A percentile compares a stretch with the other conserved stretches of the same genome.
These are phyloP conservation scores for Cinclus cinclus DNA, from an alignment of 2,113 vertebrate species.

Conservation along the genomic window DNA sequence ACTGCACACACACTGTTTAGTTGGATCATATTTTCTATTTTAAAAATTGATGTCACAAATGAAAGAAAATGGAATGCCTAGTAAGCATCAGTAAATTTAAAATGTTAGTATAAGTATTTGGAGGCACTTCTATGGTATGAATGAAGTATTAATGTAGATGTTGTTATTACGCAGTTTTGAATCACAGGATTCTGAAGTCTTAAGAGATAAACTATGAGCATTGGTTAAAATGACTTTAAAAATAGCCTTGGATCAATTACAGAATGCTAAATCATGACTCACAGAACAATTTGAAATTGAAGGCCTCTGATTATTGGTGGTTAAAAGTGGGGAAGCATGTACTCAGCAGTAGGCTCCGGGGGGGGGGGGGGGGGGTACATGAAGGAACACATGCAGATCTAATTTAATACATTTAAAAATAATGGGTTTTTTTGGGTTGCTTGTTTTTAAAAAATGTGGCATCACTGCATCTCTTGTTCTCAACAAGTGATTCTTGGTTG, in stretches of 20 bases:
- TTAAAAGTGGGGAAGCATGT: neutral
- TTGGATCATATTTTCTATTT: neutral
- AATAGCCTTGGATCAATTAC: neutral
- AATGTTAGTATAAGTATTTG: neutral
- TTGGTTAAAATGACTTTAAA: neutral
- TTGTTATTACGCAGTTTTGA: neutral
- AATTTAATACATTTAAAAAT: neutral
- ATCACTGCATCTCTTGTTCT: neutral
- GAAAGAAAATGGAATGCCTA: neutral
- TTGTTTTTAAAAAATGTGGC: neutral
- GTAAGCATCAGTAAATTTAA: neutral
- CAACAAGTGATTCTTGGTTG: neutral
- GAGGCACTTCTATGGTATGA: neutral
- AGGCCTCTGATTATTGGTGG: neutral
- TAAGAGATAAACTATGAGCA: neutral
- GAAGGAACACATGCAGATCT: neutral
- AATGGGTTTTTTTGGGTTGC: neutral
- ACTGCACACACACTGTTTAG: neutral
- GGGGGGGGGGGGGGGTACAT: too few species aligned
- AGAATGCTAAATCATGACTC: neutral
- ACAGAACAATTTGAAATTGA: neutral
- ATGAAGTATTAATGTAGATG: neutral
- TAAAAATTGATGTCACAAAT: conserved; percentile 17
- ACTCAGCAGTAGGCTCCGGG: neutral
- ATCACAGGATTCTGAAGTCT: neutral